Percentiles rank a stretch among this genome's conserved stretches.
Conservation (phyloP, 2,797 vertebrate species). For the Eptatretus atami region DNA sequence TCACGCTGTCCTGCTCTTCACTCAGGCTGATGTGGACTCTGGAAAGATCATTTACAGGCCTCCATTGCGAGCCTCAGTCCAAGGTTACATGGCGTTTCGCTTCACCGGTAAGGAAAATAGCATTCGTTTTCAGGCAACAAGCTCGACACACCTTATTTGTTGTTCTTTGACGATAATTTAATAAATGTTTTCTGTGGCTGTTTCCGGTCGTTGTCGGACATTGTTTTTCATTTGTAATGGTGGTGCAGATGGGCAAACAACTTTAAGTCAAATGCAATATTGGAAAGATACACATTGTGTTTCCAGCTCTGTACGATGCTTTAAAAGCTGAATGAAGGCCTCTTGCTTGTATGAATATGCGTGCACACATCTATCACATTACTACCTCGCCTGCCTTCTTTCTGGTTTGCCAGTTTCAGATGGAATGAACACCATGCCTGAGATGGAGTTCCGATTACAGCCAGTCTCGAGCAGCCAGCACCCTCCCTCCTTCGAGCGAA, state of each 20-base stretch:
- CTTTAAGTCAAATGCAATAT: no score
- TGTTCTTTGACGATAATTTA: no score
- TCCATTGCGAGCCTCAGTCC: constrained; percentile 30
- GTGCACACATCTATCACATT: not conserved
- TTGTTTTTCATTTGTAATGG: no score
- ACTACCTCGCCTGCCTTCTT: not conserved
- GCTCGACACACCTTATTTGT: not conserved
- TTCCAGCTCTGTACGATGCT: not conserved
- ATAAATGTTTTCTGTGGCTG: no score
- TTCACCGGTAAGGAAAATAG: constrained; percentile 31
- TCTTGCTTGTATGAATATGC: constrained; percentile 1
- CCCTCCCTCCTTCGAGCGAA: constrained; percentile 35
- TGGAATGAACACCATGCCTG: constrained; percentile 37
- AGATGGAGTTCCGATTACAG: constrained; percentile 49
- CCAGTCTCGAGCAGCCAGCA: constrained; percentile 32
- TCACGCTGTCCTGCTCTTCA: constrained; percentile 24
- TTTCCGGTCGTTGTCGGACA: no score
- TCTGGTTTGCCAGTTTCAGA: constrained; percentile 30
- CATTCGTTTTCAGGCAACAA: not conserved
- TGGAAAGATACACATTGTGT: not conserved
- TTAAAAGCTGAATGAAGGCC: not conserved
- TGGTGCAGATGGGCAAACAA: no score
- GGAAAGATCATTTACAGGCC: constrained; percentile 52
- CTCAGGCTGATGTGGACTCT: constrained; percentile 39
- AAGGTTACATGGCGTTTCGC: constrained; percentile 56